Base-by-base conservation (phyloP, 2,113 vertebrate genomes). In the Tylochromis polylepis region DNA sequence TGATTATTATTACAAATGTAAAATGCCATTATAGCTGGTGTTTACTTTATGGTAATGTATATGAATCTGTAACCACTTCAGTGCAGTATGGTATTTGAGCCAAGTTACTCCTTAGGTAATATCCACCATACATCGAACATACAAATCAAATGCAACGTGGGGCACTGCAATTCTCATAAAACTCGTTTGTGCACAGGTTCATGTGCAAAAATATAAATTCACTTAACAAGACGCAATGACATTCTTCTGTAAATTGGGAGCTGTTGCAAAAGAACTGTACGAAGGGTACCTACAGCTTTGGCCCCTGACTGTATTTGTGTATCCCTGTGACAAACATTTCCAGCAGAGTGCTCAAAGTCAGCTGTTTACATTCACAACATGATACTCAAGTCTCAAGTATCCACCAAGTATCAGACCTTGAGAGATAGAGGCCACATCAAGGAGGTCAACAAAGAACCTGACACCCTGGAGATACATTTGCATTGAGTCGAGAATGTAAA, bases 401-500 rank as follows among this genome's bases (percentile, higher is more conserved):
- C 92, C 80, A 86, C 89, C 93, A 95, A 96, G 93, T 93, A 94
- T 92, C 87, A 88, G 93, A 92, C 92, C 88, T 92, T 94, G 90
- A 94, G 92, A 93, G 93, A 92, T 93, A 92, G 85, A 88, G 95
- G 86, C 91, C 91, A 96, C 93, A 94, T 95, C 93, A 94, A 95
- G 89, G 92, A 94, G 94, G 94, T 95, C 95, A 95, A 95, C 93
- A 95, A 94, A 94, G 88, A 94, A 93, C 82, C 87, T 58, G 92
- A 96, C 95, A 95, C 94, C 94, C 89, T 24, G 86, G 88, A 94
- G 94, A 93, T 82, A 93, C 94, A 95, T 96, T 96, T 95, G 91
- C 94, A 95, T 95, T 92, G 93, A 95, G 93, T 95, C 22, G 89
- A 92, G 93, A 95, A 95, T 94, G 91, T 89, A 85, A 94, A 95